Percentiles rank a stretch among this genome's conserved stretches.
Conservation (phyloP, 2,113 vertebrate species). For the Oncorhynchus clarkii region DNA sequence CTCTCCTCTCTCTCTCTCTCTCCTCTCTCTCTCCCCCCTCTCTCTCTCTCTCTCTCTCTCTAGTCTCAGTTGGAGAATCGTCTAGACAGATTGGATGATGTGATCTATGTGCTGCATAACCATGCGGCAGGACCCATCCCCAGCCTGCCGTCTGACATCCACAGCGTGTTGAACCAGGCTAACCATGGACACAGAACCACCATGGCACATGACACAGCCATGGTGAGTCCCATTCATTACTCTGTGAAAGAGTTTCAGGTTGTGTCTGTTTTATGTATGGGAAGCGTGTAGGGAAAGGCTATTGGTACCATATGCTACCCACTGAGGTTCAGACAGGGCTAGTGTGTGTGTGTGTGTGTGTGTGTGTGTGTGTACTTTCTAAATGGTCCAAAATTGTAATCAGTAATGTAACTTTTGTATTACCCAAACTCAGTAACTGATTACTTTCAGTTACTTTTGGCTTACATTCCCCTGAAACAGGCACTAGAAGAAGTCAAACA, state of each 20-base stretch:
- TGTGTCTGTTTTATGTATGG: too few species aligned
- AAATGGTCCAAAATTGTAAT: slow-evolving; percentile 23
- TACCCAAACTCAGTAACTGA: too few species aligned
- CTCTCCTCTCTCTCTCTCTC: not conserved
- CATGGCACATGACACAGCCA: slow-evolving; percentile 69
- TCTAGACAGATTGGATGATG: slow-evolving; percentile 92
- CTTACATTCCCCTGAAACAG: slow-evolving; percentile 9
- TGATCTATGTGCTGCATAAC: slow-evolving; percentile 92
- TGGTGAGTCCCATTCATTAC: slow-evolving; percentile 53
- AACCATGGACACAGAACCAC: not conserved
- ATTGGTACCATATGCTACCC: too few species aligned
- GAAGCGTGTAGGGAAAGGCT: too few species aligned
- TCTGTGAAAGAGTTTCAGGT: too few species aligned
- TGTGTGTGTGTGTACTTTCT: slow-evolving; percentile 56
- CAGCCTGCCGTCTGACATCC: slow-evolving; percentile 82
- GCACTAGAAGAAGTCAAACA: slow-evolving; percentile 52
- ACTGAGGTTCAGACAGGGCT: too few species aligned
- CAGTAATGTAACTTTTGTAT: too few species aligned
- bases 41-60: not conserved
- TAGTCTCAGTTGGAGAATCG: slow-evolving; percentile 94
- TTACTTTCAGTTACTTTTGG: too few species aligned
- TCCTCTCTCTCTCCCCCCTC: not conserved
- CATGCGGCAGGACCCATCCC: slow-evolving; percentile 91
- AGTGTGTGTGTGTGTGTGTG: not conserved
- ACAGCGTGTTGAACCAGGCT: slow-evolving; percentile 61